Percentiles rank a stretch among this genome's conserved stretches.
phyloP scores from a whole-genome alignment of 2,113 vertebrate species.

The Mormoops blainvillei region DNA sequence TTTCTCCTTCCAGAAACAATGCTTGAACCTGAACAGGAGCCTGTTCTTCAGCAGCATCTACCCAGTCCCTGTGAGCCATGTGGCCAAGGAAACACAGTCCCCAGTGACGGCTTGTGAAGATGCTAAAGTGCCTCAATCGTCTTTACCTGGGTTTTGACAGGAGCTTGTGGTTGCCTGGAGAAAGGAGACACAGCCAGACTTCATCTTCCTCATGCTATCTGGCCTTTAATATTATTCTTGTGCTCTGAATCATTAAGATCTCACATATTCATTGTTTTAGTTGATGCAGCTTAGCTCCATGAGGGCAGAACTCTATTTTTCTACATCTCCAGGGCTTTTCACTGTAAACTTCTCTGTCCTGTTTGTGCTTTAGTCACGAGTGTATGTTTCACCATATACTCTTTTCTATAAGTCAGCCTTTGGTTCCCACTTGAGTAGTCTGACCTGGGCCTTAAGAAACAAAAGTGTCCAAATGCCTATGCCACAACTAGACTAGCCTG shows the following conservation, averaged over 20 bases:
- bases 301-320: not conserved
- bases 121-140: constrained; percentile 84
- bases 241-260: not conserved
- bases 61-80: constrained; percentile 78
- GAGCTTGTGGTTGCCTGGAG: constrained; percentile 84
- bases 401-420: no score
- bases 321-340: rapidly evolving
- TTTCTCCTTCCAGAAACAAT: constrained; percentile 80
- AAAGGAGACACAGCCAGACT: constrained; percentile 83
- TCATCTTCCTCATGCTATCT: constrained; percentile 30
- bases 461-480: no score
- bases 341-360: not conserved
- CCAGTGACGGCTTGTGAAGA: constrained; percentile 66
- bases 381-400: no score
- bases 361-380: not conserved
- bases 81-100: constrained; percentile 80
- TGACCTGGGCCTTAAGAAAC: no score
- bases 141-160: constrained; percentile 81
- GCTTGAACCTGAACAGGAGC: constrained; percentile 39
- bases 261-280: not conserved
- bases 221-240: not conserved
- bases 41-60: constrained; percentile 73
- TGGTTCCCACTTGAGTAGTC: no score
- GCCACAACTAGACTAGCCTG: no score
- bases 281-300: not conserved